Evolutionary conservation across 1,140 invertebrate species (phyloP).

Genomic region (Aphis craccivora): DNA sequence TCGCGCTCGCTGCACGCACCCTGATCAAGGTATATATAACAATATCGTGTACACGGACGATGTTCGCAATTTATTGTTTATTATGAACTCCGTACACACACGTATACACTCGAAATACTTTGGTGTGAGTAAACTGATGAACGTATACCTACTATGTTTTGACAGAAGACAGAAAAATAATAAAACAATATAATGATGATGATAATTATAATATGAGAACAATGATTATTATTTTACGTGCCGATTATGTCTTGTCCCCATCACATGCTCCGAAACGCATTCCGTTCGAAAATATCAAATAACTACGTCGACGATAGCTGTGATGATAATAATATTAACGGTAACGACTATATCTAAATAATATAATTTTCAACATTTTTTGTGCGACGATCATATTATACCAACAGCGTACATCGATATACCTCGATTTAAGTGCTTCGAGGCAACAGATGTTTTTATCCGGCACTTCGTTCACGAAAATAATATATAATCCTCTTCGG

Average conservation of each 20-base stretch:
- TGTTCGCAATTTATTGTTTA: constrained; percentile 9
- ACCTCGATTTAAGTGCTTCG: neutral
- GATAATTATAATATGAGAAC: neutral
- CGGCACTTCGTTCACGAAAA: neutral
- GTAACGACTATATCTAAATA: neutral
- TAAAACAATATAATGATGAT: too few relatives aligned
- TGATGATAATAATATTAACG: neutral
- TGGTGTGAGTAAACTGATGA: neutral
- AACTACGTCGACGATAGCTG: neutral
- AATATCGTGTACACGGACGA: neutral
- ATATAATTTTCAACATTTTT: neutral
- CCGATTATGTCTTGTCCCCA: neutral
- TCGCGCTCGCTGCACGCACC: neutral
- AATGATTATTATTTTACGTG: neutral
- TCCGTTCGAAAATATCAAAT: neutral
- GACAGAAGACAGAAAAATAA: neutral
- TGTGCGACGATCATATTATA: neutral
- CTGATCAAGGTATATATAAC: neutral
- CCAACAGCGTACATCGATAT: neutral
- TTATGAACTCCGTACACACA: neutral
- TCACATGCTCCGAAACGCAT: neutral
- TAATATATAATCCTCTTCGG: neutral
- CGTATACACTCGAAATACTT: neutral
- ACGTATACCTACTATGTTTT: neutral
- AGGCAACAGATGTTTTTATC: neutral